These are phyloP conservation scores for Hippocampus abdominalis DNA, from an alignment of 2,113 vertebrate species.

Conservation along the genomic window DNA sequence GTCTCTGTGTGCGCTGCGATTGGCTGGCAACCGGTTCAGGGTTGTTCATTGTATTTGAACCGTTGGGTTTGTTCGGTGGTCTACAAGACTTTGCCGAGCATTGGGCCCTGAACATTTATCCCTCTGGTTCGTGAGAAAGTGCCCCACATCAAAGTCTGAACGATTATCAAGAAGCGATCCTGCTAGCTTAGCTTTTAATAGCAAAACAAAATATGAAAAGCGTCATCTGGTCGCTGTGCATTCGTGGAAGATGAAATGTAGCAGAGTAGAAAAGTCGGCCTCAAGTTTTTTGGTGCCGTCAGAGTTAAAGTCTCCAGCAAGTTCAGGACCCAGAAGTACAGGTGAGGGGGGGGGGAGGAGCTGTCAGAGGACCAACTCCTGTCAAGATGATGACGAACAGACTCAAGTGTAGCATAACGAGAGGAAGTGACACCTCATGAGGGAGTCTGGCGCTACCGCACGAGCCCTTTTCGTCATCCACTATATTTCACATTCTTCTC, in stretches of 20 bases:
- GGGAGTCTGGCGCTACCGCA: slow-evolving; percentile 7
- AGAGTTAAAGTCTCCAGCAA: neutral
- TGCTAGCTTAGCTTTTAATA: neutral
- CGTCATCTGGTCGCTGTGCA: neutral
- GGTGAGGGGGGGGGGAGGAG: slow-evolving; percentile 9
- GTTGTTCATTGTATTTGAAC: no score
- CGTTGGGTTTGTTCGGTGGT: no score
- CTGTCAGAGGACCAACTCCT: neutral
- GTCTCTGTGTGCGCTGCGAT: no score
- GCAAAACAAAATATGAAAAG: neutral
- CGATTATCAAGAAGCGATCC: neutral
- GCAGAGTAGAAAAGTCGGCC: neutral
- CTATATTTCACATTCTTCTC: neutral
- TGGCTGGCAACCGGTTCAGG: no score
- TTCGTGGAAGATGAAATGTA: neutral
- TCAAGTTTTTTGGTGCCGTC: slow-evolving; percentile 3
- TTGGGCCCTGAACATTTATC: no score
- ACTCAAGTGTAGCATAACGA: neutral
- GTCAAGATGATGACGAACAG: slow-evolving; percentile 12
- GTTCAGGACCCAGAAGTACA: slow-evolving; percentile 24
- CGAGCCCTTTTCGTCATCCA: neutral
- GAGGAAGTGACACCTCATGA: slow-evolving; percentile 3
- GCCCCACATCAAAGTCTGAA: no score
- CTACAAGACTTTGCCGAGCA: no score
- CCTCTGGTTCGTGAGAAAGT: no score